Evolutionary conservation across 2,797 vertebrate genomes (phyloP).

Genomic region (Sphenopsis melanotis): DNA sequence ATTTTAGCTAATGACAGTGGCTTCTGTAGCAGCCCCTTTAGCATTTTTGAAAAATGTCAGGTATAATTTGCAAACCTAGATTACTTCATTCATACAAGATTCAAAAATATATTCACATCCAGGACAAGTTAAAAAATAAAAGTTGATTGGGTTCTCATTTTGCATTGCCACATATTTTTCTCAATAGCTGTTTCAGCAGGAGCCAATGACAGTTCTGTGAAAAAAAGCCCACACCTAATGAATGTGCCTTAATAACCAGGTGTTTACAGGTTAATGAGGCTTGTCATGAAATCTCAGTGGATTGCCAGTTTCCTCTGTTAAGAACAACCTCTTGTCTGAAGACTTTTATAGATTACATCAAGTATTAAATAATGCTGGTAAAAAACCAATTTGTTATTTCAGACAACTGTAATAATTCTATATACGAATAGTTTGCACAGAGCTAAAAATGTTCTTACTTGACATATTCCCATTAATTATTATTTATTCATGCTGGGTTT

Average conservation of each 20-base stretch:
- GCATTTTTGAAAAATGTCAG: not conserved
- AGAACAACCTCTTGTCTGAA: not conserved
- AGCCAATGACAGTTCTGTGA: not conserved
- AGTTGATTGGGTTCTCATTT: not conserved
- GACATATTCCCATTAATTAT: not conserved
- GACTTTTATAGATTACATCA: not conserved
- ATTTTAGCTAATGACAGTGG: not conserved
- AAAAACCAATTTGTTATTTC: not conserved
- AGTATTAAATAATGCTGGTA: not conserved
- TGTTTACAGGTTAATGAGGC: not conserved
- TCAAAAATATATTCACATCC: not conserved
- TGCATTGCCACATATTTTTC: not conserved
- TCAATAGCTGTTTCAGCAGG: not conserved
- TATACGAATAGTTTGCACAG: not conserved
- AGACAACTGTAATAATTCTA: not conserved
- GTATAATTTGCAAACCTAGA: not conserved
- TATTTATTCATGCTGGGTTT: not conserved
- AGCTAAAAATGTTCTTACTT: not conserved
- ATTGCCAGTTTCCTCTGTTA: not conserved
- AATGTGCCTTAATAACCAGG: not conserved
- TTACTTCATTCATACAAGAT: not conserved
- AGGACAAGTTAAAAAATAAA: not conserved
- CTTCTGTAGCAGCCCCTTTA: not conserved
- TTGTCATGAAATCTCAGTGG: not conserved
- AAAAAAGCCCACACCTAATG: not conserved